phyloP scores from a whole-genome alignment of 2,113 vertebrate species.

The Pachypanchax playfairii region DNA sequence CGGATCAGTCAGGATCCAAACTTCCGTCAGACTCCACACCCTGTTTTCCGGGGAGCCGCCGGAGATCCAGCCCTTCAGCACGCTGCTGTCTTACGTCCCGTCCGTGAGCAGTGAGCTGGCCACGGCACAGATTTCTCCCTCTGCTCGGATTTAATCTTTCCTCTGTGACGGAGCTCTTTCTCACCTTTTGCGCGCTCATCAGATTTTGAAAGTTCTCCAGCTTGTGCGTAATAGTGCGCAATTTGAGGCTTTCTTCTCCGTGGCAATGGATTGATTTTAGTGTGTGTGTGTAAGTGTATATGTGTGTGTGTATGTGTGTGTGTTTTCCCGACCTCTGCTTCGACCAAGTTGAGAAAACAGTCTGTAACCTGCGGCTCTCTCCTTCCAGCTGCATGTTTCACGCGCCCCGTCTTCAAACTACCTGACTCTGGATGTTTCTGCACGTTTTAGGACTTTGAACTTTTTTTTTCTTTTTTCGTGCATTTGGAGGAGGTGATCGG shows the following conservation, averaged over 20 bases:
- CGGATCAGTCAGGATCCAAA: conserved; percentile 52
- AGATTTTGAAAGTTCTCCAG: conserved; percentile 23
- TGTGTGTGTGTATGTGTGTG: conserved; percentile 40
- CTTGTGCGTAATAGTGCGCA: conserved; percentile 15
- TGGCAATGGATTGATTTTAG: conserved; percentile 79
- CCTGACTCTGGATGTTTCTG: conserved; percentile 70
- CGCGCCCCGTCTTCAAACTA: conserved; percentile 66
- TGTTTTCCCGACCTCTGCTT: conserved; percentile 62
- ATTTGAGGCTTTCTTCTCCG: conserved; percentile 50
- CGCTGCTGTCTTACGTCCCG: conserved; percentile 71
- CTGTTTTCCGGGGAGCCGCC: conserved; percentile 75
- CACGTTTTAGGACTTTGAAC: conserved; percentile 70
- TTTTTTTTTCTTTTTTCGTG: conserved; percentile 48
- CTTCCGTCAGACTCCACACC: conserved; percentile 65
- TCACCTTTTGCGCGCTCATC: conserved; percentile 25
- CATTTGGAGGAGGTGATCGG: conserved; percentile 46
- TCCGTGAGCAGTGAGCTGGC: conserved; percentile 68
- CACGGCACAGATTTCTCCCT: conserved; percentile 63
- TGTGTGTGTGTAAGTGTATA: conserved; percentile 26
- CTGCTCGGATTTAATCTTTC: conserved; percentile 51
- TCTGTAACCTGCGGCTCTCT: conserved; percentile 64
- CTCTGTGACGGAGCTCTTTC: conserved; percentile 24
- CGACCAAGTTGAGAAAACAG: conserved; percentile 77
- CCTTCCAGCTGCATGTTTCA: conserved; percentile 74
- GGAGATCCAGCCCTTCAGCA: conserved; percentile 75